Base-by-base conservation (phyloP, 2,797 vertebrate species). In the Aldrovandia affinis region DNA sequence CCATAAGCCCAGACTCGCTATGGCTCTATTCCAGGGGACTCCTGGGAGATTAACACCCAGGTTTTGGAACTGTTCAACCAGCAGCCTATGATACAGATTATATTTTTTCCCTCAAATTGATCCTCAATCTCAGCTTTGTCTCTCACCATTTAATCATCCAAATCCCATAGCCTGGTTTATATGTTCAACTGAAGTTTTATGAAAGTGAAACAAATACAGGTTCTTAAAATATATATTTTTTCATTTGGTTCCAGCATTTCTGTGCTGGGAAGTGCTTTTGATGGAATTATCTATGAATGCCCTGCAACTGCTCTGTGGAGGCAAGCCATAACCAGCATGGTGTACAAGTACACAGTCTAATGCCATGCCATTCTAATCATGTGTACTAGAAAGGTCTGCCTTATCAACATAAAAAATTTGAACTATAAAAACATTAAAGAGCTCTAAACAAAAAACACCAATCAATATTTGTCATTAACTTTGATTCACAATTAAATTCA, bases 1-100 rank as follows among this genome's bases (percentile, higher is more conserved):
- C 82, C 83, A 88, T 92, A 44, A 61, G 33, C 30, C 57, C 30
- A n/a, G 44, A 83, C 30, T 63, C 47, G 54, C 81, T 54, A n/a
- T 2, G 42, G 54, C 36, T 77, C 36, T 14, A 52, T 81, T 77
- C 80, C 20, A 28, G 30, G 9, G 65, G 30, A 39, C 52, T n/a
- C 80, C 7, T 81, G 54, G 68, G 84, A 77, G 63, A 73, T 85
- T 75, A 73, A 36, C 44, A 25, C 36, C 80, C 84, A 73, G 54
- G 80, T 52, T 85, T 68, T 47, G 36, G 84, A 85, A 63, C 68
- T 52, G 61, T 84, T 79, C 78, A 54, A 42, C 44, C 83, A 59
- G 28, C n/a, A 54, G 73, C 52, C 78, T 68, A 81, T 15, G 50
- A 70, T 77, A 30, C 28, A 81, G 68, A 55, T 57, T 75, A 61